A percentile compares a stretch with the other conserved stretches of the same genome.
Conservation (phyloP, 2,797 vertebrate genomes). For the Cheirogaleus major region DNA sequence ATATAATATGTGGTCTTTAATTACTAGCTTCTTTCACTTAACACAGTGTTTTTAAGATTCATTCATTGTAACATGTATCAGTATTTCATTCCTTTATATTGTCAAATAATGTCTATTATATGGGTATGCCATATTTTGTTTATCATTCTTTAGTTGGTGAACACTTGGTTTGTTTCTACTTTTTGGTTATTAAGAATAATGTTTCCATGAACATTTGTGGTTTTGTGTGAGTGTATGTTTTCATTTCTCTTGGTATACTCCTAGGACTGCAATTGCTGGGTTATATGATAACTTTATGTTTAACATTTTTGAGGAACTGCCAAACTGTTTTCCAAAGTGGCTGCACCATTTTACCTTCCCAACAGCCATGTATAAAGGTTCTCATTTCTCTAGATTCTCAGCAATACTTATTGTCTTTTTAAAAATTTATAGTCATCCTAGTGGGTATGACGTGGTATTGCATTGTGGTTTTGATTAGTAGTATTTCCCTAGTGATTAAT, state of each 20-base stretch:
- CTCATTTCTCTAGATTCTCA: not conserved
- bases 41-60: not conserved
- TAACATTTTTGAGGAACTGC: not conserved
- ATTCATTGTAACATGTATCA: not conserved
- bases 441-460: not conserved
- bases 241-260: not conserved
- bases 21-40: not conserved
- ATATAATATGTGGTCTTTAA: not conserved
- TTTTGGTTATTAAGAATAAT: not conserved
- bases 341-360: not conserved
- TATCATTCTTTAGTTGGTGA: not conserved
- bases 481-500: not conserved
- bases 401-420: not conserved
- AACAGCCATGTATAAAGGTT: not conserved
- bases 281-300: not conserved
- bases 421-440: not conserved
- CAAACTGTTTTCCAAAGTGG: not conserved
- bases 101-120: not conserved
- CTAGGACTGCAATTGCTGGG: not conserved
- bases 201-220: not conserved
- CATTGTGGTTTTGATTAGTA: not conserved
- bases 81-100: not conserved
- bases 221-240: not conserved
- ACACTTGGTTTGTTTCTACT: not conserved
- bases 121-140: not conserved